A percentile compares a stretch with the other conserved stretches of the same genome.
Conservation (phyloP, 64 coral and sea anemone genomes). For the Pocillopora damicornis region DNA sequence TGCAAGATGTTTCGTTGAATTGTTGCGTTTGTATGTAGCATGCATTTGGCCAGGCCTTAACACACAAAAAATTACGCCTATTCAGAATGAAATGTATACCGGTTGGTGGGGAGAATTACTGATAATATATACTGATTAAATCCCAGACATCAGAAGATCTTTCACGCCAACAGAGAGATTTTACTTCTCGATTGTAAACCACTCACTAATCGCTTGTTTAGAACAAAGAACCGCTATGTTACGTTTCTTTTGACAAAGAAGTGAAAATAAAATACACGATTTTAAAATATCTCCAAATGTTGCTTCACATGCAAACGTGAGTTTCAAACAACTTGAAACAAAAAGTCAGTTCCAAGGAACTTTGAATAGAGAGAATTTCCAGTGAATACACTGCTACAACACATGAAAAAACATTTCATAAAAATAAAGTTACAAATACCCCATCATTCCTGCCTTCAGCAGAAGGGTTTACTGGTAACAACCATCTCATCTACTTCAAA, state of each 20-base stretch:
- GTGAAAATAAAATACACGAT: constrained; percentile 16
- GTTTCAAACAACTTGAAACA: neutral
- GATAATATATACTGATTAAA: too few relatives aligned
- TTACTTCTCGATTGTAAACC: neutral
- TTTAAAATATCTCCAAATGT: constrained; percentile 5
- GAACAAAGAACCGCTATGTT: neutral
- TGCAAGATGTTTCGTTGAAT: too few relatives aligned
- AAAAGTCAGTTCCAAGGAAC: neutral
- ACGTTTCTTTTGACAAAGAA: neutral
- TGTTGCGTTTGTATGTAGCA: too few relatives aligned
- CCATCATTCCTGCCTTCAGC: neutral
- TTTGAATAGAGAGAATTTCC: neutral
- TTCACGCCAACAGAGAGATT: neutral
- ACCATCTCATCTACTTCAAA: too few relatives aligned
- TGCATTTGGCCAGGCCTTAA: too few relatives aligned
- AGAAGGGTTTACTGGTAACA: neutral
- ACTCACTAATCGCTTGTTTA: neutral
- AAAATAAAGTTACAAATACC: neutral
- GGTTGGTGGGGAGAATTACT: too few relatives aligned
- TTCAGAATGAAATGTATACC: too few relatives aligned
- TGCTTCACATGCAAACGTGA: neutral
- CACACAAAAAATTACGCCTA: too few relatives aligned
- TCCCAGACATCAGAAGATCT: neutral
- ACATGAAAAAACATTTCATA: neutral
- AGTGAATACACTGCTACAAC: neutral